phyloP scores from a whole-genome alignment of 2,888 invertebrate species.

The Drosophila quinaria region DNA sequence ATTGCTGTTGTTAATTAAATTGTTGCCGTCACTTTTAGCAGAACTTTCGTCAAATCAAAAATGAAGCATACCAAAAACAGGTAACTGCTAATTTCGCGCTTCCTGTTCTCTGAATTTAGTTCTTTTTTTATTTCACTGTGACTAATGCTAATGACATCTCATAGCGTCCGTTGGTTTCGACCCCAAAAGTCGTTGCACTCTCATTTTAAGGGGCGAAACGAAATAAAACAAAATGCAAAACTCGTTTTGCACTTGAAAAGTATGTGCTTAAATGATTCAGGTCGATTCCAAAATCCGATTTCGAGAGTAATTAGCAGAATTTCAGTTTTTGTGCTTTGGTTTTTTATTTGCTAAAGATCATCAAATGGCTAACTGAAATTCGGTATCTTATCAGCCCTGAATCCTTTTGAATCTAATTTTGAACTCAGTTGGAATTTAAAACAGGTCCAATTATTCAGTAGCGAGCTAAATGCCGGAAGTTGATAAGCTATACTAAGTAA shows the following conservation, averaged over 20 bases:
- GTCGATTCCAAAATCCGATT: background rate
- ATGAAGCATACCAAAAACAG: conserved; percentile 14
- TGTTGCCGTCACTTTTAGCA: conserved; percentile 31
- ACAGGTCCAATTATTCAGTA: background rate
- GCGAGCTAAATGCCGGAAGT: conserved; percentile 8
- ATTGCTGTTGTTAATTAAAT: conserved; percentile 49
- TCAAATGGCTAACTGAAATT: background rate
- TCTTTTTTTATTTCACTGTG: conserved; percentile 25
- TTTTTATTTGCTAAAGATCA: background rate
- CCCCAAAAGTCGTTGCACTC: conserved; percentile 69
- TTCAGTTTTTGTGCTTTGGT: background rate
- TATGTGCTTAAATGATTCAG: background rate
- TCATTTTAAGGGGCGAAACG: conserved; percentile 24
- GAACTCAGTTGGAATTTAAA: background rate
- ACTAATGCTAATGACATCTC: conserved; percentile 60
- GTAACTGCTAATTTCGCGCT: conserved; percentile 43
- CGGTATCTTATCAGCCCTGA: background rate
- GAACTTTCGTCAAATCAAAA: conserved; percentile 10
- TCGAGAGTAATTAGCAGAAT: background rate
- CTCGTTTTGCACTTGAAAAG: conserved; percentile 39
- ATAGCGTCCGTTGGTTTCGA: conserved; percentile 16
- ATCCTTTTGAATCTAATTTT: background rate
- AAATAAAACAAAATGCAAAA: conserved; percentile 37
- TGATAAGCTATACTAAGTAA: conserved; percentile 38
- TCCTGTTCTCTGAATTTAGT: conserved; percentile 47